Conservation (phyloP, 2,113 vertebrate species). For the Apaloderma vittatum region DNA sequence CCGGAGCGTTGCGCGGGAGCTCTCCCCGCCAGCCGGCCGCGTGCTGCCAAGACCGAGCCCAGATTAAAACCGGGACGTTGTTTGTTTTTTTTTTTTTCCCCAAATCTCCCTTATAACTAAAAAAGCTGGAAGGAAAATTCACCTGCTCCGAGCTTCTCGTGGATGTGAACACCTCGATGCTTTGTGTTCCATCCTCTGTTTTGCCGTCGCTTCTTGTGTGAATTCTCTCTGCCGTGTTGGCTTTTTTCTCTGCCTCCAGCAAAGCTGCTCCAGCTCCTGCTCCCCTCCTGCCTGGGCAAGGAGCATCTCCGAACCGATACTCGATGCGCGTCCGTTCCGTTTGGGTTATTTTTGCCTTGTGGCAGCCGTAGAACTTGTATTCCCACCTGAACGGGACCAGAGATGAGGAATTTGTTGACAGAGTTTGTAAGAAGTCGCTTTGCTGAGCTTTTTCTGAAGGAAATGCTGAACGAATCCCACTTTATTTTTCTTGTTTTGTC, state of each 20-base stretch:
- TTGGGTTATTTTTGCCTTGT: too few species aligned
- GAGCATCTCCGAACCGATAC: accelerated
- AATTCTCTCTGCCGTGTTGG: background rate
- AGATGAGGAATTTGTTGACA: background rate
- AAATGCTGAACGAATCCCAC: background rate
- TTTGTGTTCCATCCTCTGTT: background rate
- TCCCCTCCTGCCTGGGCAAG: background rate
- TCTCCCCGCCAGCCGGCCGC: background rate
- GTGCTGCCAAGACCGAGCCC: background rate
- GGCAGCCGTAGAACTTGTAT: background rate
- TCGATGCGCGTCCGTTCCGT: accelerated
- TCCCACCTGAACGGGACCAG: background rate
- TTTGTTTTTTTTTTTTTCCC: background rate
- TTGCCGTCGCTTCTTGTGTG: background rate
- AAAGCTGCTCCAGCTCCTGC: background rate
- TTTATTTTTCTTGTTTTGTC: background rate
- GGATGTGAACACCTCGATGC: background rate
- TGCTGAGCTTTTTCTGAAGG: background rate
- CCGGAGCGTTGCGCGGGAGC: background rate
- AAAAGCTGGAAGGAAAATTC: background rate
- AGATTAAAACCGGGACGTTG: background rate
- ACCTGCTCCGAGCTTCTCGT: background rate
- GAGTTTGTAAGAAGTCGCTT: background rate
- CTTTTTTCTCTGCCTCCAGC: background rate
- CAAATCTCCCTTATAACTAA: background rate